Evolutionary conservation across 1,140 invertebrate genomes (phyloP), one percentile per base, ranked within the genome.

Genomic region (Thrips palmi): DNA sequence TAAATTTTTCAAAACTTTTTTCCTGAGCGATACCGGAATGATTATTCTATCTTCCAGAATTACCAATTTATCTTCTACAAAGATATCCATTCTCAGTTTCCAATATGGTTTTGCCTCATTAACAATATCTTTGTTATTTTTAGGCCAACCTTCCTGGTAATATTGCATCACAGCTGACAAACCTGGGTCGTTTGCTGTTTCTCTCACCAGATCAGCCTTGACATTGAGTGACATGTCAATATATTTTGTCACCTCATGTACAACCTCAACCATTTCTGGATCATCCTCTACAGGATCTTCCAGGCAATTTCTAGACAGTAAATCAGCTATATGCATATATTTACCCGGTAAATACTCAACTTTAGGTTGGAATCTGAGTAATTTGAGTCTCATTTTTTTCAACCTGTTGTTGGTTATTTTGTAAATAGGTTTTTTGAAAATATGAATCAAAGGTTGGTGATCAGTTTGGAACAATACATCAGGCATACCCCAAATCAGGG

Each of bases 251-350:
- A 49, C 22, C 30, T 35, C 44, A 34, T 45, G 49, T 8, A 46
- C 42, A n/a, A 52, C 42, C 32, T 44, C n/a, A 22, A 42, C 40
- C 4, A 46, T 40, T 22, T 47, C 42, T 18, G 37, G 18, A n/a
- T 54, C 47, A 35, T 46, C 34, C 1, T 44, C 44, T 45, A 23
- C 28, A 20, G 29, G 5, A 23, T 44, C 8, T 42, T 35, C 38
- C n/a, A 44, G 35, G 31, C 49, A 42, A 5, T 50, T 45, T 47
- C 61, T 40, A 40, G 57, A 55, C 44, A 58, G 49, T n/a, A 52
- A 53, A 49, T 65, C 58, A 32, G 57, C 50, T 25, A 62, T 45
- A 43, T 51, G 54, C 44, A 65, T 46, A 14, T 51, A 49, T 50
- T 58, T 63, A 4, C 61, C 61, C 22, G 50, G 51, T 43, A 46